phyloP scores from a whole-genome alignment of 2,113 vertebrate genomes.

The Megalops atlanticus region DNA sequence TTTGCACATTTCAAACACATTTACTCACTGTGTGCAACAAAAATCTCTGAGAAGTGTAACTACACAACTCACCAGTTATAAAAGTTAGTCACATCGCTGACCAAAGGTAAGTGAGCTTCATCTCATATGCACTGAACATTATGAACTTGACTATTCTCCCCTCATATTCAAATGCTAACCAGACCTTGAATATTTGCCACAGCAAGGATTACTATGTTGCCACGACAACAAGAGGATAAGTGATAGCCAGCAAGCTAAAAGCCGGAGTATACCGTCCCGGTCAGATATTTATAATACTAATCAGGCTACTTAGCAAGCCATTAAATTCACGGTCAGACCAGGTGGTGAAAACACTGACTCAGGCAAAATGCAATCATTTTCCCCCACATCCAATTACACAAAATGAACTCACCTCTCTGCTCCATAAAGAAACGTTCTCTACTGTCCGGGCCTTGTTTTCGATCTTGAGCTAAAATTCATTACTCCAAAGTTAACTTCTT shows the following conservation, averaged over 20 bases:
- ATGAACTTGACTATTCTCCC: background rate
- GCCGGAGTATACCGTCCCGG: slow-evolving; percentile 1
- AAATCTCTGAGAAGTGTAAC: background rate
- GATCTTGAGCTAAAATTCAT: background rate
- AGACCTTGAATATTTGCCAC: background rate
- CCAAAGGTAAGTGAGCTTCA: too few relatives aligned
- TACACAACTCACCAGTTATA: background rate
- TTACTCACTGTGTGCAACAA: too few relatives aligned
- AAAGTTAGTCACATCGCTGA: too few relatives aligned
- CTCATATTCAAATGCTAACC: background rate
- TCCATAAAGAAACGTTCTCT: background rate
- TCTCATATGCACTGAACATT: too few relatives aligned
- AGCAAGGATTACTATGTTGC: slow-evolving; percentile 14
- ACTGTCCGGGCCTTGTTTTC: background rate
- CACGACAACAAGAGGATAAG: slow-evolving; percentile 19
- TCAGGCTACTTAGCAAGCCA: slow-evolving; percentile 5
- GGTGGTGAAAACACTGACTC: background rate
- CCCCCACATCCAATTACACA: background rate
- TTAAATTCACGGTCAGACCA: background rate
- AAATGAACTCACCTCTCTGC: background rate
- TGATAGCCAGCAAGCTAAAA: slow-evolving; percentile 16
- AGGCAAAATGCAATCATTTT: background rate
- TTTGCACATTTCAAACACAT: too few relatives aligned
- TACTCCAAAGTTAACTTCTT: background rate
- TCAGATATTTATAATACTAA: slow-evolving; percentile 24